Base-by-base conservation (phyloP, 2,113 vertebrate genomes). In the pig (Sus scrofa) region DNA sequence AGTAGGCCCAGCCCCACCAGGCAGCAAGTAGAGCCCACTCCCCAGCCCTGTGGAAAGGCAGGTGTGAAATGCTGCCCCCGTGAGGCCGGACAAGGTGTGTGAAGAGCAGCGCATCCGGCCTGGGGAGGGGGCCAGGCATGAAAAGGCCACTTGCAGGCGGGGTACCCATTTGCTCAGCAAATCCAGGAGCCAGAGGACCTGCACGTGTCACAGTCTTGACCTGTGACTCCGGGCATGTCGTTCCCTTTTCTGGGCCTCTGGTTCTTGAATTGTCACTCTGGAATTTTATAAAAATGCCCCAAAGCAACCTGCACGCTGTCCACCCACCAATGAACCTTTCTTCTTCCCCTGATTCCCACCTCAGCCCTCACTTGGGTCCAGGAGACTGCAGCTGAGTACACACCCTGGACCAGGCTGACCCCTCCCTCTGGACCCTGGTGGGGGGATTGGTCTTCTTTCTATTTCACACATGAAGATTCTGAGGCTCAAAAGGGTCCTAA, bases 1-100 rank as follows among this genome's bases (percentile, higher is more conserved):
- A 18, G 26, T 0, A 3, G 5, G 13, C 65, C 60, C 0, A 2
- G 24, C 58, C 13, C 4, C 12, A 4, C 0, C 3, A 9, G 22
- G 56, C n/a, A 3, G 86, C 50, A 26, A 19, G 37, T 0, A 3
- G 54, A 63, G 32, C 10, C 19, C 7, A 3, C 58, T 26, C 67
- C 30, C 60, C 37, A 14, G 8, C 32, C 27, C 56, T 3, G 12
- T 7, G 7, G 32, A 68, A n/a, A n/a, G 88, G 52, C 34, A 19
- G 26, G 32, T 14, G 26, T 18, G 50, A 68, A 22, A 9, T 44
- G 0, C 14, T 8, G 37, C 26, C 24, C 39, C 4, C 1, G 26
- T 11, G 60, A 81, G 44, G 14, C 1, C 1, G 11, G 83, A 86
- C 71, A 39, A 2, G 12, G 58, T 0, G 12, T 24, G 0, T 18